Evolutionary conservation across 2,113 vertebrate genomes (phyloP), one percentile per base, ranked within the genome.

Genomic region (Brevimyrus niger): DNA sequence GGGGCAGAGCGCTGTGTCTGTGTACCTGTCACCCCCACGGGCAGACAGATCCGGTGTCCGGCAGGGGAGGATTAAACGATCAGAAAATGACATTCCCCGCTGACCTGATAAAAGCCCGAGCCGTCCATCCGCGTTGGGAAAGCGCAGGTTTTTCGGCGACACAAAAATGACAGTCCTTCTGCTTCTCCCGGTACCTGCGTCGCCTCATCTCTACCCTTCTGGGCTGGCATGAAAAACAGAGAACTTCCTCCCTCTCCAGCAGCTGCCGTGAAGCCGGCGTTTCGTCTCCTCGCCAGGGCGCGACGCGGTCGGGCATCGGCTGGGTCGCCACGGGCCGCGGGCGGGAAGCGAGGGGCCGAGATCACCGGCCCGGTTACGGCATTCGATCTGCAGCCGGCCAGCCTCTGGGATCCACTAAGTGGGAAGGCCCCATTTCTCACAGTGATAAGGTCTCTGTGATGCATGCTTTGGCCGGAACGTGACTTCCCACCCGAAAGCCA

Each of bases 21-120:
- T 86, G 89, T 13, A 73, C 42, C 27, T 90, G 89, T 92, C 91
- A 94, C 91, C 90, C 82, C 50, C 27, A 13, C 27, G 73, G 92
- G 91, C 89, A 91, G 89, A 89, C 87, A 92, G 90, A 92, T 23
- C 91, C 2, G 10, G 90, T 51, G 90, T 88, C 87, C 91, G 83
- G 91, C 46, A 15, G 82, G 86, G 90, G 92, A 89, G 91, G 92
- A 94, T 94, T 94, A 92, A 91, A 89, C 92, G 91, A 92, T 93
- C 93, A 93, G 93, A 91, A 93, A 94, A 93, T 91, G 86, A 90
- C 90, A 91, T 92, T 93, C 90, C 90, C 90, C 90, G 48, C 90
- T 92, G 89, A 90, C 87, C 91, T 88, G n/a, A 89, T 89, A 89
- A 82, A 82, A 38, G 48, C 8, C 31, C 17, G 6, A 50, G 19